Conservation (phyloP, 2,888 invertebrate species). For the Caenorhabditis doughertyi region DNA sequence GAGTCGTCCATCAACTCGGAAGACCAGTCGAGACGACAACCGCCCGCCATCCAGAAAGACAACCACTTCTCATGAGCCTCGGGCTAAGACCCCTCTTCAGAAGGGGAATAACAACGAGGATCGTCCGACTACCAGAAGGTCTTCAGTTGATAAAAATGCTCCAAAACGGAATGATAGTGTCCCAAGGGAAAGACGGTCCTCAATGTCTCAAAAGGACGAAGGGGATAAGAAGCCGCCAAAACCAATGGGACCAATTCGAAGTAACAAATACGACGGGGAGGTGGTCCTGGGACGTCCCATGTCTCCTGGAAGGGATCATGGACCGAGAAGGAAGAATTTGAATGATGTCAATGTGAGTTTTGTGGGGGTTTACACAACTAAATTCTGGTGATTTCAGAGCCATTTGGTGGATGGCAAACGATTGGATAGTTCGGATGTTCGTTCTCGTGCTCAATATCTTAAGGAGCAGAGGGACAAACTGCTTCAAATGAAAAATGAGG, state of each 20-base stretch:
- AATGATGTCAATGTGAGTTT: constrained; percentile 67
- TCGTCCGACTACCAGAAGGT: constrained; percentile 41
- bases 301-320: constrained; percentile 60
- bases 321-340: constrained; percentile 66
- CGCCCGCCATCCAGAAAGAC: constrained; percentile 19
- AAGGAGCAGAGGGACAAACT: constrained; percentile 93
- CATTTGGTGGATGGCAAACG: constrained; percentile 62
- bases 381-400: constrained; percentile 51
- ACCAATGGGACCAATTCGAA: constrained; percentile 33
- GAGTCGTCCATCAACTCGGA: constrained; percentile 45
- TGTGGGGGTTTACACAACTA: neutral
- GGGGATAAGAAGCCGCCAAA: constrained; percentile 48
- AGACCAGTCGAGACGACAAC: constrained; percentile 21
- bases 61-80: constrained; percentile 25
- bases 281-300: constrained; percentile 27
- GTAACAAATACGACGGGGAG: constrained; percentile 32
- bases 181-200: constrained; percentile 26
- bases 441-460: constrained; percentile 90
- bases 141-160: constrained; percentile 45
- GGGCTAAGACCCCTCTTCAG: constrained; percentile 23
- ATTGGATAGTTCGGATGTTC: constrained; percentile 84
- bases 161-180: constrained; percentile 49
- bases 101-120: constrained; percentile 13
- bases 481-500: constrained; percentile 92
- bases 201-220: constrained; percentile 20